A percentile compares a stretch with the other conserved stretches of the same genome.
Conservation (phyloP, 2,113 vertebrate species). For the Peromyscus leucopus region DNA sequence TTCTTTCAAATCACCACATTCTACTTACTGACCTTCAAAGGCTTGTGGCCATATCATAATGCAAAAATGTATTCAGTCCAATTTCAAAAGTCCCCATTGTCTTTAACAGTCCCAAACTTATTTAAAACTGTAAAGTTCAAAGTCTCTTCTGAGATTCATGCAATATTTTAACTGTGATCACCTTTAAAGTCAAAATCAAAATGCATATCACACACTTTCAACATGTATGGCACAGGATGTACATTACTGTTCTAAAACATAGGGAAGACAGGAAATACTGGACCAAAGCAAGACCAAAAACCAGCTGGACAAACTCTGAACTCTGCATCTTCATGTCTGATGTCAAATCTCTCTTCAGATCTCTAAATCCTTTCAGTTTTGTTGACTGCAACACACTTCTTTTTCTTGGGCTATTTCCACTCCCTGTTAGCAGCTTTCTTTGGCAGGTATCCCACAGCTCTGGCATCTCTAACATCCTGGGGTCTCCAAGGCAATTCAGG, state of each 20-base stretch:
- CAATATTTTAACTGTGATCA: neutral
- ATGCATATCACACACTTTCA: neutral
- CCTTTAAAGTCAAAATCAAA: neutral
- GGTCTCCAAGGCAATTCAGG: too few relatives aligned
- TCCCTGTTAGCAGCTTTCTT: neutral
- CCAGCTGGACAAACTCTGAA: neutral
- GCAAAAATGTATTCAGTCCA: neutral
- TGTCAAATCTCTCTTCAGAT: neutral
- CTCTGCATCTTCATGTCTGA: neutral
- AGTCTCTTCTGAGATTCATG: neutral
- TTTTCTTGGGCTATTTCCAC: neutral
- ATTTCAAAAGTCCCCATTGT: neutral
- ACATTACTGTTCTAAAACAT: neutral
- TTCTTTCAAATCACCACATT: neutral
- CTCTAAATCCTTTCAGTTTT: neutral
- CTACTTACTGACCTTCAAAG: neutral
- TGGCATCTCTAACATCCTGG: neutral
- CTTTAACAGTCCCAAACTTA: neutral
- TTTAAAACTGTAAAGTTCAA: neutral
- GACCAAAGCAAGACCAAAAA: neutral
- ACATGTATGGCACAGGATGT: neutral
- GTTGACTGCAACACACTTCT: neutral
- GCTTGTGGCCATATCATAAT: neutral
- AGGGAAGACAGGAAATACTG: neutral
- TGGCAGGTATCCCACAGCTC: neutral